These are phyloP conservation scores for Pseudochaenichthys georgianus DNA, from an alignment of 2,797 vertebrate species.

Conservation along the genomic window DNA sequence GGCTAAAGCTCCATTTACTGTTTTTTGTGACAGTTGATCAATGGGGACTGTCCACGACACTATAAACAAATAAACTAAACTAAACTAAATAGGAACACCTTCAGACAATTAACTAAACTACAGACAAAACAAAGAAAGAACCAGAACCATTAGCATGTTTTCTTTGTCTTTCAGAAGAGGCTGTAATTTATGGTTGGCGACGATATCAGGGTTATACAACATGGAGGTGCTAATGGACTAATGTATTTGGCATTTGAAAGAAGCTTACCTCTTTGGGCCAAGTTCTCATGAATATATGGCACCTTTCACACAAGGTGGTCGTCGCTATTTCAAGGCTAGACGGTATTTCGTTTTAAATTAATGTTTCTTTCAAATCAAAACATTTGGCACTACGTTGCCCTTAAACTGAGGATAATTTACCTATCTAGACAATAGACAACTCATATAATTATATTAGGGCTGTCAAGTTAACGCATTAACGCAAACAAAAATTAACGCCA, in stretches of 20 bases:
- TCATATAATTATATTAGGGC: not conserved
- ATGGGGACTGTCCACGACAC: too few relatives aligned
- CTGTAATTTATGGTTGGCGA: not conserved
- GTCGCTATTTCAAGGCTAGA: not conserved
- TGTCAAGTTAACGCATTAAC: too few relatives aligned
- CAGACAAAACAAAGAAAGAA: not conserved
- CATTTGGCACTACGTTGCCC: not conserved
- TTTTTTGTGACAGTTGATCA: too few relatives aligned
- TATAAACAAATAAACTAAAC: too few relatives aligned
- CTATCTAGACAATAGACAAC: not conserved
- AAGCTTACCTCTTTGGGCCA: not conserved
- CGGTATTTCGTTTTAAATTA: not conserved
- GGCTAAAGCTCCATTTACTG: too few relatives aligned
- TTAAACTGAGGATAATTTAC: not conserved
- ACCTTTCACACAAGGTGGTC: not conserved
- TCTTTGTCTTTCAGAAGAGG: not conserved
- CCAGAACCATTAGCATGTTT: not conserved
- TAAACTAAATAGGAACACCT: not conserved
- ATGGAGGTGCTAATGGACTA: slow-evolving; percentile 2
- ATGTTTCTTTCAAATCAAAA: not conserved
- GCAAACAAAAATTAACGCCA: too few relatives aligned
- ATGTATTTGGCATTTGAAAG: slow-evolving; percentile 29
- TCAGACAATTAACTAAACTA: not conserved
- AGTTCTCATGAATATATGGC: not conserved
- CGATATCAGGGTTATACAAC: not conserved